Evolutionary conservation across 2,888 invertebrate genomes (phyloP).

Genomic region (Drosophila lacicola): DNA sequence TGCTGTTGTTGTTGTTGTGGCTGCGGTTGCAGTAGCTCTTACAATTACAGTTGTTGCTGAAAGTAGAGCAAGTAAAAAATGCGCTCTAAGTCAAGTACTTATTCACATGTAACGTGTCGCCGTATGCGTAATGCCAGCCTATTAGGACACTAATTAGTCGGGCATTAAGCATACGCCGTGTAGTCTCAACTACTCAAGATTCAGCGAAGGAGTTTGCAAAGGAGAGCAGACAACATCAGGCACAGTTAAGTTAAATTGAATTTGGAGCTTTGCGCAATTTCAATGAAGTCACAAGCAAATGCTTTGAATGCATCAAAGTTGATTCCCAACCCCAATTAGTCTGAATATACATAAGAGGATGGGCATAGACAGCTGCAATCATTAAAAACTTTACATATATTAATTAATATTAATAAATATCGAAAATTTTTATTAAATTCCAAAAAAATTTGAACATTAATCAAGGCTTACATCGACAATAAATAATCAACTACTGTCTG

Average conservation of each 20-base stretch:
- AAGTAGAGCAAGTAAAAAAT: conserved; percentile 59
- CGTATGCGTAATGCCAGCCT: conserved; percentile 22
- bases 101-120: conserved; percentile 25
- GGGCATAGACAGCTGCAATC: neutral
- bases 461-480: too few relatives aligned
- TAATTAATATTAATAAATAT: too few relatives aligned
- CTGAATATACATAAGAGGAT: conserved; percentile 1
- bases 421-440: too few relatives aligned
- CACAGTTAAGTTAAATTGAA: conserved; percentile 36
- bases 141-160: conserved; percentile 67
- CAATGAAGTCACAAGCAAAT: conserved; percentile 11
- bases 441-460: too few relatives aligned
- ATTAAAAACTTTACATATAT: too few relatives aligned
- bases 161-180: conserved; percentile 53
- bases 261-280: conserved; percentile 11
- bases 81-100: conserved; percentile 48
- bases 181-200: conserved; percentile 33
- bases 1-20: conserved; percentile 23
- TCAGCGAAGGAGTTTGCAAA: conserved; percentile 12
- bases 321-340: conserved; percentile 4
- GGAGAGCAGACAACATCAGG: conserved; percentile 5
- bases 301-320: neutral
- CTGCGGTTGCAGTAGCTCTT: conserved; percentile 19
- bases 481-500: too few relatives aligned
- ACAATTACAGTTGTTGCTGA: conserved; percentile 38